Conservation (phyloP, 1,140 invertebrate species). For the Phenacoccus solenopsis region DNA sequence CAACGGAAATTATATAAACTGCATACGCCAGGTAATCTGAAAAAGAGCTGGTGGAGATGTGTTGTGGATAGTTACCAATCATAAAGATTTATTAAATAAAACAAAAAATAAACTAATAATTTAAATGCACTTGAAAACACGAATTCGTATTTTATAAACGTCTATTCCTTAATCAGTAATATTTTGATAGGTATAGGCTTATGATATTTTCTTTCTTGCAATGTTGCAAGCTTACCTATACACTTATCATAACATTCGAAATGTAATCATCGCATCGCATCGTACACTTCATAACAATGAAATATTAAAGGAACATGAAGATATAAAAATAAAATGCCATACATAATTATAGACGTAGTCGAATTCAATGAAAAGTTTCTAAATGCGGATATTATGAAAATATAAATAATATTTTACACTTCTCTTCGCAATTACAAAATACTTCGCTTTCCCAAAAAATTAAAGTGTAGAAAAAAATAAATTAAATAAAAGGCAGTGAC, state of each 20-base stretch:
- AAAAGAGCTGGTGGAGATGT: no score
- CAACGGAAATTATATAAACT: no score
- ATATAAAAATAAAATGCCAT: slow-evolving; percentile 4
- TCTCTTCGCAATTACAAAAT: background rate
- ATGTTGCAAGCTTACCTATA: background rate
- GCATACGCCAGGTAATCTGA: no score
- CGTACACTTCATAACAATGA: no score
- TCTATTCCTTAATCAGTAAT: no score
- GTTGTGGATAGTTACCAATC: no score
- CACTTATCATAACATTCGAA: background rate
- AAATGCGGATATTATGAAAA: background rate
- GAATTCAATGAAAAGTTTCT: slow-evolving; percentile 8
- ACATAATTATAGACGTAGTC: background rate
- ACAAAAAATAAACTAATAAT: no score
- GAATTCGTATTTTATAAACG: no score
- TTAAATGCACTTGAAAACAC: no score
- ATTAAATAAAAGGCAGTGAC: slow-evolving; percentile 12
- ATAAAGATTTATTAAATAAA: no score
- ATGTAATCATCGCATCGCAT: background rate
- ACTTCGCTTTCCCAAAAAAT: background rate
- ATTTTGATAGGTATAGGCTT: background rate
- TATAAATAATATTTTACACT: background rate
- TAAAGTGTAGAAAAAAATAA: background rate
- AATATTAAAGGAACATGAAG: slow-evolving; percentile 8
- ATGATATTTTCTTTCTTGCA: background rate